Evolutionary conservation across 2,797 vertebrate species (phyloP), one percentile per base, ranked within the genome.

Genomic region (Typhlichthys subterraneus): DNA sequence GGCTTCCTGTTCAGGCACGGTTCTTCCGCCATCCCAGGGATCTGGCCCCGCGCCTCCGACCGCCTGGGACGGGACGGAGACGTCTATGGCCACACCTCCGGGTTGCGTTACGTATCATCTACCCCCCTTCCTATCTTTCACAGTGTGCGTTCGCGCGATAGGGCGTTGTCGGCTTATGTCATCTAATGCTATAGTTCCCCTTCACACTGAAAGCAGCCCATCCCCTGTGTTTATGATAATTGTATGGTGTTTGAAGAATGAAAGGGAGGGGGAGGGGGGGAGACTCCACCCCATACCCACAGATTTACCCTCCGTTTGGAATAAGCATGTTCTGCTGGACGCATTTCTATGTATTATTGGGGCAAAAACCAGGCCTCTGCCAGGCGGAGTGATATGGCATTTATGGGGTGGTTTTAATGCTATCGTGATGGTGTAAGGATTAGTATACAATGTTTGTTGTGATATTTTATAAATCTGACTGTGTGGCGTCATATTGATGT

Each of bases 1-100:
- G 59, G 53, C 70, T 80, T 89, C 85, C 83, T 83, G 65, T 74
- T 61, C 19, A 4, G 38, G 33, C 59, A 1, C 10, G 14, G 49
- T 53, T 38, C 53, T 73, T 69, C 73, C 65, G 61, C 81, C 72
- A 80, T 70, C 33, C 14, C 51, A 55, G 55, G 63, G n/a, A 56
- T 64, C 73, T 80, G 79, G 79, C 72, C 59, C 14, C 19, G 1
- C 29, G 15, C 72, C 68, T 73, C 31, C 42, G n/a, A 77, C 75
- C 23, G 67, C 74, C 69, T 67, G 42, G 2, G 29, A 64, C 62
- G 14, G 65, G 67, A 45, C 72, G 63, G 76, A 69, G 57, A 75
- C 77, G 70, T 71, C 67, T 5, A 11, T 38, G n/a, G 42, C 56
- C 62, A 42, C 38, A 9, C 7, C 38, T 7, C 38, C 9, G 38